Evolutionary conservation across 23 tunicate genomes (phyloP), one percentile per base, ranked within the genome.

Genomic region (Oikopleura albicans): DNA sequence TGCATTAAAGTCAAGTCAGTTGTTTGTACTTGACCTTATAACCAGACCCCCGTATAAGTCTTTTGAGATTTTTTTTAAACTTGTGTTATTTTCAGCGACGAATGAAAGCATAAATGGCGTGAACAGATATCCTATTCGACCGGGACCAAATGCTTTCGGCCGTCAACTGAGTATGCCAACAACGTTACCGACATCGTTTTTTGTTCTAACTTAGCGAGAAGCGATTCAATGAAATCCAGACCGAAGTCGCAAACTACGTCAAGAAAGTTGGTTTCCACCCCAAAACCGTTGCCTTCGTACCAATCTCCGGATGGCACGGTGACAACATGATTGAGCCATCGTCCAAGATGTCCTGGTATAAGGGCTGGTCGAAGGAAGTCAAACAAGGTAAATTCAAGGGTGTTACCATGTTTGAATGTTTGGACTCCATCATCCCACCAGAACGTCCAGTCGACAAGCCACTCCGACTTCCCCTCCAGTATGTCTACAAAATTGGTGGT

Each of bases 181-280:
- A n/a, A n/a, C n/a, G n/a, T n/a, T n/a, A n/a, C n/a, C n/a, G n/a
- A n/a, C n/a, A n/a, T n/a, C n/a, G n/a, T n/a, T n/a, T n/a, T n/a
- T n/a, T n/a, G n/a, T 49, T 49, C 12, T 49, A 8, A 49, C 22
- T 49, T 22, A 49, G 63, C 34, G 34, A 29, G 34, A 4, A 16
- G 4, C 79, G 94, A 34, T 90, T 90, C 66, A 40, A 85, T 4
- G 90, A 90, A 90, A 90, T 90, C 35, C 0, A 0, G 75, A 87
- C 88, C 75, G 90, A 90, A 75, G 90, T 90, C 0, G n/a, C 86
- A 0, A 41, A 86, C 40, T 90, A 87, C 75, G 57, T 90, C 28
- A 90, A 90, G 84, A 90, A 87, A 57, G 94, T 90, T 75, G 94
- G 94, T 0, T 90, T 83, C 83, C 75, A 90, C 41, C 88, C 94